Percentiles rank a stretch among this genome's conserved stretches.
Conservation (phyloP, 2,113 vertebrate genomes). For the Sterrhoptilus dennistouni region DNA sequence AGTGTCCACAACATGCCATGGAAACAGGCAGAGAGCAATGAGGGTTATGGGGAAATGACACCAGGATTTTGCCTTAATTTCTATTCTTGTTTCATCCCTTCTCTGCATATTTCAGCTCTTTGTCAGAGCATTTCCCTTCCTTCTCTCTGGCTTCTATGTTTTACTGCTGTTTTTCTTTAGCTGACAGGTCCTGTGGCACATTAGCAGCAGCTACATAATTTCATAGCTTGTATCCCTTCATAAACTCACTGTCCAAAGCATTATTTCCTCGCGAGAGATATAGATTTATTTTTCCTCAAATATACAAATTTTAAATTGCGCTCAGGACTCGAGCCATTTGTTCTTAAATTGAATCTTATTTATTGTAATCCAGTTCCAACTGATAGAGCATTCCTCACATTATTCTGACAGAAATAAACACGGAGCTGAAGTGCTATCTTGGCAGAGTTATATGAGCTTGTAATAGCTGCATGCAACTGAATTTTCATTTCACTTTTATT, state of each 20-base stretch:
- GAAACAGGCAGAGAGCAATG: neutral
- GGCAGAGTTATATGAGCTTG: neutral
- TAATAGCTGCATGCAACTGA: neutral
- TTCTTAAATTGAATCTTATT: constrained; percentile 49
- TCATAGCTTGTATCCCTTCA: constrained; percentile 10
- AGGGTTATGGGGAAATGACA: neutral
- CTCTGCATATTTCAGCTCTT: neutral
- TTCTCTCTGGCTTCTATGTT: neutral
- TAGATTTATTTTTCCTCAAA: constrained; percentile 49
- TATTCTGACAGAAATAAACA: constrained; percentile 40
- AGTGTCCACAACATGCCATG: neutral
- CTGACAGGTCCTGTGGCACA: neutral
- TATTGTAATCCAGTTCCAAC: constrained; percentile 38
- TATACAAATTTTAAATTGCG: constrained; percentile 45
- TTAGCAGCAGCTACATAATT: neutral
- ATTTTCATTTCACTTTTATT: neutral
- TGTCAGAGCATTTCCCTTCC: neutral
- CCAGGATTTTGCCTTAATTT: neutral
- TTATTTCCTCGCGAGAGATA: neutral
- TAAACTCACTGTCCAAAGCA: neutral
- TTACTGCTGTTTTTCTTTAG: neutral
- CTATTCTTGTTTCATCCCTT: neutral
- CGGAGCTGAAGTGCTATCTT: neutral
- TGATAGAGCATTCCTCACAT: constrained; percentile 13
- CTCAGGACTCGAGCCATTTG: constrained; percentile 24